A percentile compares a stretch with the other conserved stretches of the same genome.
phyloP scores from a whole-genome alignment of 2,797 vertebrate species.

The Labroides dimidiatus region DNA sequence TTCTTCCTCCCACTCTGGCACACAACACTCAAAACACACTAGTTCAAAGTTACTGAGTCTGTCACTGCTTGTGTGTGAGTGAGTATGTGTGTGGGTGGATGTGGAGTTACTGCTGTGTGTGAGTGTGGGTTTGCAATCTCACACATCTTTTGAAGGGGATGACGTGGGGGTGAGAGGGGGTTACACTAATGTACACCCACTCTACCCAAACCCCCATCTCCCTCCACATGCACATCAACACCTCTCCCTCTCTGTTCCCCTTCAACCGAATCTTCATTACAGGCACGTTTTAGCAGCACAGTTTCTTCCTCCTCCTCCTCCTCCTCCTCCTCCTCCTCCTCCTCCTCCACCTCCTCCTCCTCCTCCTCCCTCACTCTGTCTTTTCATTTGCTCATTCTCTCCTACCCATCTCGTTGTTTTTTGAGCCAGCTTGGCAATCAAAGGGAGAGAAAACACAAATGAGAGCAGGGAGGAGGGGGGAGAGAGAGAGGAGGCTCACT shows the following conservation, averaged over 20 bases:
- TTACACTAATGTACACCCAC: constrained; percentile 80
- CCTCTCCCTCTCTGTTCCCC: constrained; percentile 40
- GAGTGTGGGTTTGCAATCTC: constrained; percentile 50
- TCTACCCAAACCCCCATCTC: constrained; percentile 59
- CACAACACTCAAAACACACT: constrained; percentile 48
- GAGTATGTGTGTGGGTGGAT: constrained; percentile 48
- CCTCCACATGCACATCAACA: constrained; percentile 40
- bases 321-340: constrained; percentile 35
- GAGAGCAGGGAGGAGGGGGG: constrained; percentile 58
- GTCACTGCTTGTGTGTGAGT: constrained; percentile 18
- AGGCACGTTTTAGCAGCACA: constrained; percentile 74
- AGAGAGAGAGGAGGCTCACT: constrained; percentile 68
- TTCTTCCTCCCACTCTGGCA: not conserved
- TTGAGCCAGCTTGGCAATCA: constrained; percentile 79
- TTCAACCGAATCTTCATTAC: constrained; percentile 81
- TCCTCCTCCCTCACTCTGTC: constrained; percentile 34
- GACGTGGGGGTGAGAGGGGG: constrained; percentile 72
- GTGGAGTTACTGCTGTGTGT: constrained; percentile 49
- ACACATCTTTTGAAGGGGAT: constrained; percentile 55
- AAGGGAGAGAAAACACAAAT: constrained; percentile 83
- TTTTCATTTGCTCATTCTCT: constrained; percentile 23
- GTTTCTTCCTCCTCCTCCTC: constrained; percentile 25
- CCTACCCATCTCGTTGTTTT: constrained; percentile 51
- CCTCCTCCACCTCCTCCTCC: constrained; percentile 32
- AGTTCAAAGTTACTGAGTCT: constrained; percentile 15